Evolutionary conservation across 1,140 invertebrate genomes (phyloP), one percentile per base, ranked within the genome.

Genomic region (Heliconius eleuchia): DNA sequence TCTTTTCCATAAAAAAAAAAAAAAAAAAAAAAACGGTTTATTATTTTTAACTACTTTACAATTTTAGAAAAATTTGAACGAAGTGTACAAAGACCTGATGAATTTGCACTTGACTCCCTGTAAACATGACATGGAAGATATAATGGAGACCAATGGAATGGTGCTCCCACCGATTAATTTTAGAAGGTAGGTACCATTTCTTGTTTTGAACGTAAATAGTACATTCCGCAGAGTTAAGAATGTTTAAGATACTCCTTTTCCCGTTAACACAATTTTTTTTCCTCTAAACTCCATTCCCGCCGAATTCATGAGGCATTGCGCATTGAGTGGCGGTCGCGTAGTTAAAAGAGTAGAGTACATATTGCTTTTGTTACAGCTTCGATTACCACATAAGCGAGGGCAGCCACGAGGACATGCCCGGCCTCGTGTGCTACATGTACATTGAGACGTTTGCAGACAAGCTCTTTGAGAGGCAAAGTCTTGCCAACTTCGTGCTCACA

Each of bases 361-460:
- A 2, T 18, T 8, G 6, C n/a, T 57, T 19, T 52, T 18, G n/a
- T 72, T 34, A 60, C 84, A 96, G 95, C 66, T 96, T 92, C 86
- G 89, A 93, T 73, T 96, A 94, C 88, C 95, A 96, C 86, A 92
- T 96, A 16, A 90, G 91, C 78, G 89, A 93, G 30, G 91, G 92
- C 30, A 92, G 87, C 75, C 86, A 87, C 73, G 89, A 92, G 19
- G 89, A 93, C 18, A 94, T 95, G 91, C 91, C 95, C 0, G 92
- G 94, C 9, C 89, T 95, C 6, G 83, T 93, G 1, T 90, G 94
- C 71, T 91, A 94, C 81, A 95, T 96, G 95, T 91, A 94, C 71
- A 85, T 87, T 37, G 92, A 95, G 71, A 87, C 94, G 6, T 88
- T 95, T 30, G 92, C 90, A 0, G 88, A 92, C 11, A 80, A 83